phyloP scores from a whole-genome alignment of 2,113 vertebrate genomes.

The Lethenteron reissneri region DNA sequence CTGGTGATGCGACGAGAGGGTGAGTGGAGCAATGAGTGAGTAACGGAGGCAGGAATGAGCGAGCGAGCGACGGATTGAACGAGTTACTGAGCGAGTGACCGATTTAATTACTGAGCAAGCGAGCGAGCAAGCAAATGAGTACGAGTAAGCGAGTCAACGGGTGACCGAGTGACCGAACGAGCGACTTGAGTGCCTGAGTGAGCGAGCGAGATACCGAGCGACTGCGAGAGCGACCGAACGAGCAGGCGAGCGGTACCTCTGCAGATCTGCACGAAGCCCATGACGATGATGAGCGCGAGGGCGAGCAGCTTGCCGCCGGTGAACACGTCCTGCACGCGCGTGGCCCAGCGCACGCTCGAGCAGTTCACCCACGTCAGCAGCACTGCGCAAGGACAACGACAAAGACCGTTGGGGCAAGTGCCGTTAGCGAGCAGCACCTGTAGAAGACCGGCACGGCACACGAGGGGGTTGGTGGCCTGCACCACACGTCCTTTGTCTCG shows the following conservation, averaged over 20 bases:
- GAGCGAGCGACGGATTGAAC: too few species aligned
- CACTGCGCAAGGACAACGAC: slow-evolving; percentile 18
- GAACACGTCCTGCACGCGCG: slow-evolving; percentile 64
- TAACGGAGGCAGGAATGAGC: too few species aligned
- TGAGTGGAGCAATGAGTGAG: too few species aligned
- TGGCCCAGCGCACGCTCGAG: slow-evolving; percentile 64
- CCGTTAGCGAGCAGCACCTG: too few species aligned
- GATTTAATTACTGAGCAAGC: not conserved
- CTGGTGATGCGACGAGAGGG: too few species aligned
- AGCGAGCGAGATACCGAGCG: not conserved
- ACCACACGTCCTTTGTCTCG: too few species aligned
- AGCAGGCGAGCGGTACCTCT: slow-evolving; percentile 30
- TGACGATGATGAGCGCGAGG: slow-evolving; percentile 58
- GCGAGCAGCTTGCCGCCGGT: slow-evolving; percentile 68
- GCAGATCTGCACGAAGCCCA: slow-evolving; percentile 72
- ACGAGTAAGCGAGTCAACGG: not conserved
- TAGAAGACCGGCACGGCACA: too few species aligned
- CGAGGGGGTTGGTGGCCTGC: too few species aligned
- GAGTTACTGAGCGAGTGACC: too few species aligned
- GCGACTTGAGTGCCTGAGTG: not conserved
- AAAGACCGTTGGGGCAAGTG: not conserved
- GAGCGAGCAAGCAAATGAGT: not conserved
- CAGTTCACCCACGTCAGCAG: slow-evolving; percentile 67
- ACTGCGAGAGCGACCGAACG: not conserved
- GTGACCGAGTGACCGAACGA: not conserved